Conservation (phyloP, 1,140 invertebrate genomes). For the Diploscapter pachys region DNA sequence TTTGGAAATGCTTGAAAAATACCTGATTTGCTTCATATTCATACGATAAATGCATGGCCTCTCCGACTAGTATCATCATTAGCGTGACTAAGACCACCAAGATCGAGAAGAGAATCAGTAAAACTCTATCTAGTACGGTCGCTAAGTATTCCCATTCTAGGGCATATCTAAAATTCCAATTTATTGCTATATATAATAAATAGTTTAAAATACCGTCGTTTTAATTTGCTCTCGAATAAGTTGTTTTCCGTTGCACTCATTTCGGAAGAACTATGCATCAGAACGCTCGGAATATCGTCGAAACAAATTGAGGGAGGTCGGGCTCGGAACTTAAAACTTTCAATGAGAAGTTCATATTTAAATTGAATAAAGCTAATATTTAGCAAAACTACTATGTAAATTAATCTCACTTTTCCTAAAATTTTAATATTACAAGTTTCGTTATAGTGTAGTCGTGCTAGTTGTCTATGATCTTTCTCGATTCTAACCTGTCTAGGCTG, state of each 20-base stretch:
- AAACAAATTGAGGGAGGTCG: neutral
- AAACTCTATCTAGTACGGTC: conserved; percentile 53
- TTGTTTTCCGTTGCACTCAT: conserved; percentile 28
- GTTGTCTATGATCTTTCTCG: neutral
- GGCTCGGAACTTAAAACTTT: neutral
- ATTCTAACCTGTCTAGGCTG: conserved; percentile 11
- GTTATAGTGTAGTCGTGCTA: neutral
- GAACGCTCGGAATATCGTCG: conserved; percentile 11
- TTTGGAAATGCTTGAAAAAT: too few relatives aligned
- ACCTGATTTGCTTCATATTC: conserved; percentile 21
- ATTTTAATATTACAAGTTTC: neutral
- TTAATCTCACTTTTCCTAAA: neutral
- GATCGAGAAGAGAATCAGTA: conserved; percentile 52
- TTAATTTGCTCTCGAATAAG: conserved; percentile 36
- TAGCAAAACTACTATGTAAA: conserved; percentile 1
- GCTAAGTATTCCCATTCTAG: conserved; percentile 59
- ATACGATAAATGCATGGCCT: conserved; percentile 56
- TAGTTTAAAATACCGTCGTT: conserved; percentile 23
- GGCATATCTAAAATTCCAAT: conserved; percentile 46
- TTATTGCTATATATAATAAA: neutral
- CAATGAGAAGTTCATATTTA: neutral
- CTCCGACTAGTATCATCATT: conserved; percentile 55
- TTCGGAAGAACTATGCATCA: conserved; percentile 21
- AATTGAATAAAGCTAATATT: neutral
- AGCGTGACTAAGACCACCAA: conserved; percentile 51